These are phyloP conservation scores for Ptilorrhoa leucosticta DNA, from an alignment of 2,113 vertebrate genomes.

Conservation along the genomic window DNA sequence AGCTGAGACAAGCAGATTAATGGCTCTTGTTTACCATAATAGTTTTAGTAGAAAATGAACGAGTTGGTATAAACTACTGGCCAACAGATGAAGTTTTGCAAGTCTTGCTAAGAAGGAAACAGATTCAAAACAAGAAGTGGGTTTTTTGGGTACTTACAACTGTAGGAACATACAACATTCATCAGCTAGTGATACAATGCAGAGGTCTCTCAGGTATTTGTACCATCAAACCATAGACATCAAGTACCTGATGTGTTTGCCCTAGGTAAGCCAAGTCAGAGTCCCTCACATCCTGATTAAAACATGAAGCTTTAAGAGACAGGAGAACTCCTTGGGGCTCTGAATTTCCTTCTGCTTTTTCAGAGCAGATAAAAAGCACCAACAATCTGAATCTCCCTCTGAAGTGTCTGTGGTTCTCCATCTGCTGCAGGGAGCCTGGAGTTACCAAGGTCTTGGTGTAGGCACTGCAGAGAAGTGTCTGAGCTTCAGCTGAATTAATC, in stretches of 20 bases:
- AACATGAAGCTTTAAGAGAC: not conserved
- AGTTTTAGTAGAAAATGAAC: not conserved
- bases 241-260: not conserved
- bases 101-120: not conserved
- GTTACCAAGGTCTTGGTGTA: not conserved
- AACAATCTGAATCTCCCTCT: not conserved
- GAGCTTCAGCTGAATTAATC: not conserved
- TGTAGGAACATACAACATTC: not conserved
- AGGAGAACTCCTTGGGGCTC: not conserved
- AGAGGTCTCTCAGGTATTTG: not conserved
- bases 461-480: not conserved
- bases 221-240: not conserved
- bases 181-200: not conserved
- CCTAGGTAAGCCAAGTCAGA: not conserved
- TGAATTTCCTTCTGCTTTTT: not conserved
- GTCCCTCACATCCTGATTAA: not conserved
- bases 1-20: not conserved
- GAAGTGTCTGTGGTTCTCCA: not conserved
- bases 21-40: not conserved
- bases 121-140: not conserved
- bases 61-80: not conserved
- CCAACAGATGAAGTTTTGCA: not conserved
- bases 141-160: not conserved
- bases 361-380: not conserved
- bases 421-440: not conserved